A percentile compares a stretch with the other conserved stretches of the same genome.
Evolutionary conservation across 2,113 vertebrate species (phyloP).

Genomic region (Psilopogon haemacephalus): DNA sequence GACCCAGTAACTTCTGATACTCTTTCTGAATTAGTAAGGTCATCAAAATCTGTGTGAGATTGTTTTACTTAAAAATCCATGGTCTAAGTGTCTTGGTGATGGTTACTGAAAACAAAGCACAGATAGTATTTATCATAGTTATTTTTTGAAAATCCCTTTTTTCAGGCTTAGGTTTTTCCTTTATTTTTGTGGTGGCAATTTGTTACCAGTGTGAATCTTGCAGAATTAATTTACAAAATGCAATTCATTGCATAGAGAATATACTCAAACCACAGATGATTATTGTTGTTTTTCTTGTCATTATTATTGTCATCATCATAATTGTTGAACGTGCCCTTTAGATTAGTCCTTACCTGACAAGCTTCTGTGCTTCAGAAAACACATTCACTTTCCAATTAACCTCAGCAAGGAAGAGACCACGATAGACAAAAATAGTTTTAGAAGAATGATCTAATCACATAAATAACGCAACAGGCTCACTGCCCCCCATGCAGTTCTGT

Average conservation of each 20-base stretch:
- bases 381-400: not conserved
- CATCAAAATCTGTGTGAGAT: not conserved
- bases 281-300: not conserved
- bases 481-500: not conserved
- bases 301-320: not conserved
- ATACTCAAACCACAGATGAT: not conserved
- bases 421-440: not conserved
- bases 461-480: not conserved
- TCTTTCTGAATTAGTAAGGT: not conserved
- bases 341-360: not conserved
- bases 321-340: not conserved
- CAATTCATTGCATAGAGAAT: not conserved
- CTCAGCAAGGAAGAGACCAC: not conserved
- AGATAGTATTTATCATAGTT: not conserved
- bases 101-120: not conserved
- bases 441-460: not conserved
- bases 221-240: not conserved
- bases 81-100: not conserved
- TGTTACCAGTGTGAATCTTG: not conserved
- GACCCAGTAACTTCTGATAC: not conserved
- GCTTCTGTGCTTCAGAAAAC: not conserved
- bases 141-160: not conserved
- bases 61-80: not conserved
- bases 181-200: not conserved
- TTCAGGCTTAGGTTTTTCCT: not conserved